Base-by-base conservation (phyloP, 2,888 invertebrate genomes). In the Hofmannophila pseudospretella region DNA sequence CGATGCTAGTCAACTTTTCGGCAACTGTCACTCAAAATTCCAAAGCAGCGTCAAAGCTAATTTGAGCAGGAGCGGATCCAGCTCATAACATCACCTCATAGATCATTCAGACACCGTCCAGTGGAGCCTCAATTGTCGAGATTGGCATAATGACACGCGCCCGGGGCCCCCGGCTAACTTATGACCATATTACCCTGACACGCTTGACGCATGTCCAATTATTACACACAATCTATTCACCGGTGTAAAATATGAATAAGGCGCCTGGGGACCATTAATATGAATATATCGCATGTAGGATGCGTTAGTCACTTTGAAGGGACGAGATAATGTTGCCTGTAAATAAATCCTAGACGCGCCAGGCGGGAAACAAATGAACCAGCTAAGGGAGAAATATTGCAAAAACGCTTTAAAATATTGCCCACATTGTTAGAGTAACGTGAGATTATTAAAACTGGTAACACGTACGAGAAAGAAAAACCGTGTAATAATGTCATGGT, bases 161-260 rank as follows among this genome's bases (percentile, higher is more conserved):
- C 67, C 51, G 53, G 58, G 67, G 70, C 77, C 65, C 59, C 66
- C 64, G 57, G 57, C 75, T 82, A 73, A 82, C 79, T 62, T 81
- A 84, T 71, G 76, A 63, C 70, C 79, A 67, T 72, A 85, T 85
- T 82, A 81, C 71, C 64, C 65, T 71, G 75, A 79, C 82, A 76
- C 65, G 70, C 71, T 70, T 81, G 84, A 82, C 81, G 75, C 77
- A 74, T 79, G 77, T 80, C 80, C 82, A 82, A 84, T 84, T 84
- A 84, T 75, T 76, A 76, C 78, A 69, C 58, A 80, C 79, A 77
- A 80, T 81, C 72, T 79, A 69, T 77, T 75, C 66, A 66, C 67
- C 59, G 61, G 65, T 58, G 78, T 79, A 79, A 80, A 80, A 80
- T 81, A 84, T 82, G 76, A 79, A 80, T 75, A 70, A 74, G 67